Evolutionary conservation across 2,888 invertebrate genomes (phyloP), one percentile per base, ranked within the genome.

Genomic region (Pyrrhia umbra): DNA sequence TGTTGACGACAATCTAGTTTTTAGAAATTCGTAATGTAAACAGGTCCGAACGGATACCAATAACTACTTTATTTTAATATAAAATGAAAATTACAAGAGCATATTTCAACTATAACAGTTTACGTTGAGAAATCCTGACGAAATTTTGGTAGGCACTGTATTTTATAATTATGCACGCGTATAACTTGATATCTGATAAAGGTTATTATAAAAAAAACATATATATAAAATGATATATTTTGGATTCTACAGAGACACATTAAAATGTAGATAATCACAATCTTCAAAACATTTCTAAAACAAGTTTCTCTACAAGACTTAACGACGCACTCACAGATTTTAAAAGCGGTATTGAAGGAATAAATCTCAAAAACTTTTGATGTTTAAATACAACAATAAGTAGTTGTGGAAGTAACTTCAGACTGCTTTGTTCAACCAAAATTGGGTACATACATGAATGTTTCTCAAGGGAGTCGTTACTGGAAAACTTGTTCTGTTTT

Each of bases 351-450:
- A 47, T 57, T 18, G 50, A 62, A 55, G 58, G 51, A 69, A 72
- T 75, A 65, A 55, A 76, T 71, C 77, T 65, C 21, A 10, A 55
- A 65, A 73, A 75, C 57, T 75, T n/a, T 62, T 66, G 62, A 75
- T 58, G 55, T 75, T 77, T 62, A 59, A n/a, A 67, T 71, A 77
- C 62, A 60, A 67, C 62, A 72, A 63, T 63, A 68, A 56, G 56
- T 18, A 56, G 42, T 63, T 34, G 37, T 20, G 30, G 18, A 40
- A 61, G 23, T 23, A 42, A 52, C 30, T 58, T 54, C 15, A 6
- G 27, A 64, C 45, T 61, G 55, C 13, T 15, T 42, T 57, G 45
- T 39, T 54, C 47, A 21, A 46, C 54, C 39, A 58, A 54, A 50
- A 74, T 30, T 58, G 18, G 21, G 49, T 66, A 55, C 6, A 30